Evolutionary conservation across 1,140 invertebrate species (phyloP).

Genomic region (Listronotus oregonensis): DNA sequence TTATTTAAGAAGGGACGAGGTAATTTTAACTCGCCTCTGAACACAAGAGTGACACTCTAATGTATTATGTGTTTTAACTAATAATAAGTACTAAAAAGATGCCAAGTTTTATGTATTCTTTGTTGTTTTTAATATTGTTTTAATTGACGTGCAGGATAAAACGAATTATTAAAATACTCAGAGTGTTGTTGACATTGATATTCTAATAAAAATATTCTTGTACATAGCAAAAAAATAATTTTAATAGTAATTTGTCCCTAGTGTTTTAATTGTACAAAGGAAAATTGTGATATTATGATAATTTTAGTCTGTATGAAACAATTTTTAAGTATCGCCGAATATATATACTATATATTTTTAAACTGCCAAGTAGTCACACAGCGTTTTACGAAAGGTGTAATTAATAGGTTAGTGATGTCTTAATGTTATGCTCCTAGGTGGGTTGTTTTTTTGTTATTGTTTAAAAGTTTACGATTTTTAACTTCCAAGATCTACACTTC

Average conservation of each 20-base stretch:
- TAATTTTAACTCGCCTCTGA: no score
- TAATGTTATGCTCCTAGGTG: slow-evolving; percentile 19
- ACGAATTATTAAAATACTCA: slow-evolving; percentile 4
- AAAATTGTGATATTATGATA: slow-evolving; percentile 39
- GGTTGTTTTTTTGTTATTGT: slow-evolving; percentile 22
- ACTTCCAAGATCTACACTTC: no score
- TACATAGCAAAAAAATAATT: slow-evolving; percentile 18
- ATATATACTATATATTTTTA: slow-evolving; percentile 33
- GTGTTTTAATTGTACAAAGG: slow-evolving; percentile 35
- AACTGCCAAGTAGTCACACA: slow-evolving; percentile 33
- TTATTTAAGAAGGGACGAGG: no score
- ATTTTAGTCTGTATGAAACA: slow-evolving; percentile 28
- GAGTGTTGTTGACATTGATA: slow-evolving; percentile 4
- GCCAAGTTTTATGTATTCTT: no score
- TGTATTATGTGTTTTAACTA: neutral
- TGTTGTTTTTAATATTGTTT: neutral
- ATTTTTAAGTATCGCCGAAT: slow-evolving; percentile 35
- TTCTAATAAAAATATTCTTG: slow-evolving; percentile 10
- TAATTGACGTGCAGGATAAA: slow-evolving; percentile 1
- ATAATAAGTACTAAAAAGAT: neutral
- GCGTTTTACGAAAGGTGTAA: slow-evolving; percentile 37
- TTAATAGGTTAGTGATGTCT: slow-evolving; percentile 28
- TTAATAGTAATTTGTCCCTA: slow-evolving; percentile 31
- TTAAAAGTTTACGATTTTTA: slow-evolving; percentile 17
- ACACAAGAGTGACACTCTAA: no score